Base-by-base conservation (phyloP, 2,113 vertebrate genomes). In the Gambusia affinis region DNA sequence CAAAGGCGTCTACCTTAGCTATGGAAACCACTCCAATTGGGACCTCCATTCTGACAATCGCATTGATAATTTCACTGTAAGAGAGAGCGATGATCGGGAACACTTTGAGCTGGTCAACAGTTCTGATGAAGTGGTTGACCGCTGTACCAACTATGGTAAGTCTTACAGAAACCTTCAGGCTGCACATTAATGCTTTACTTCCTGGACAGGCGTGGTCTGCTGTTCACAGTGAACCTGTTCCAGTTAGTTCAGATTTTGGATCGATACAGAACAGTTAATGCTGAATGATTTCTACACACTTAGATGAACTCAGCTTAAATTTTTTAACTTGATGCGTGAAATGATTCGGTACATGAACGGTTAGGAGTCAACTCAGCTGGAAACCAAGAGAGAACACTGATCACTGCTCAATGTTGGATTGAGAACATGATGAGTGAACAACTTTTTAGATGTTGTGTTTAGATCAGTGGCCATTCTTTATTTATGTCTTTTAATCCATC, bases 21-120 rank as follows among this genome's bases (percentile, higher is more conserved):
- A 73, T 0, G 61, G 42, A 51, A 61, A 33, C 30, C 71, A 64
- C 0, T 73, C 71, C 0, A 4, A 0, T 0, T 51, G 14, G 62
- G 60, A 73, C 42, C 71, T 73, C 42, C 63, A 2, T 10, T 0
- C 0, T 54, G 29, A 8, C 8, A 0, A 0, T 33, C n/a, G 29
- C 19, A 35, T 33, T 1, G 6, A 17, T 64, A 5, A 22, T 0
- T 64, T 64, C 61, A 73, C 61, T 0, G 31, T 73, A 47, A 73
- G 42, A 73, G 71, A 73, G 28, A 73, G 71, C 0, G 14, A 54
- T 6, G 42, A 54, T 61, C 71, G n/a, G 35, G 47, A 73, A 19
- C 12, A 54, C 8, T 73, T 54, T 35, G 39, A 73, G n/a, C 71
- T 73, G 71, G 29, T 73, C 28, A 64, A 33, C 39, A 19, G 0